Evolutionary conservation across 2,888 invertebrate species (phyloP), one percentile per base, ranked within the genome.

Genomic region (Pandemis heparana): DNA sequence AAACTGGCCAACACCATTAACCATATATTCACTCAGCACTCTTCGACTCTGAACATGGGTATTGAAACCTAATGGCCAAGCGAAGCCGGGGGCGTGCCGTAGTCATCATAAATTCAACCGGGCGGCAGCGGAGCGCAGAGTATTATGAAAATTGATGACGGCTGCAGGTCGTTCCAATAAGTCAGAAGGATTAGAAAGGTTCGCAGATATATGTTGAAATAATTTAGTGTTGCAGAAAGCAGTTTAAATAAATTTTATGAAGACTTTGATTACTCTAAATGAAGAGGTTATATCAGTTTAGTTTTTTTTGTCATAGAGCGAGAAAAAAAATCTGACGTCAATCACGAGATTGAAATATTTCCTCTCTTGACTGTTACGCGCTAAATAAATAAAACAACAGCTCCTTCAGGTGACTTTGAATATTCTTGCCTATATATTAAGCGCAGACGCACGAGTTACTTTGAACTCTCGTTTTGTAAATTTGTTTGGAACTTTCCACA

Each of bases 121-220:
- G 46, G 41, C 32, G 56, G 75, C 60, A 69, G 59, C 74, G 75
- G 71, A 71, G 74, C 73, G 74, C 73, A 75, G 75, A 81, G 77
- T 76, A 78, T 79, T 82, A 81, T 83, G 79, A 77, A 79, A 83
- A 82, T 79, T 76, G 76, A 82, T 79, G 77, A 78, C 78, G 76
- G 75, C 59, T 63, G 70, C 32, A 76, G 79, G 78, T 79, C 77
- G 80, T 81, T 82, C 76, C 81, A 79, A 82, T 83, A 82, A 79
- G 76, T 83, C 77, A 77, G 16, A 48, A 39, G 77, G 79, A 78
- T 79, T 79, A 70, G 64, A 16, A 56, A 56, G 56, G 23, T 56
- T 56, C 12, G 5, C 23, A 12, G 56, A 56, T 56, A 56, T 23
- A 56, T 56, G 56, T 23, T 56, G 12, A 56, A 23, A 23, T 56